Conservation (phyloP, 2,113 vertebrate species). For the Ardeotis arabs region DNA sequence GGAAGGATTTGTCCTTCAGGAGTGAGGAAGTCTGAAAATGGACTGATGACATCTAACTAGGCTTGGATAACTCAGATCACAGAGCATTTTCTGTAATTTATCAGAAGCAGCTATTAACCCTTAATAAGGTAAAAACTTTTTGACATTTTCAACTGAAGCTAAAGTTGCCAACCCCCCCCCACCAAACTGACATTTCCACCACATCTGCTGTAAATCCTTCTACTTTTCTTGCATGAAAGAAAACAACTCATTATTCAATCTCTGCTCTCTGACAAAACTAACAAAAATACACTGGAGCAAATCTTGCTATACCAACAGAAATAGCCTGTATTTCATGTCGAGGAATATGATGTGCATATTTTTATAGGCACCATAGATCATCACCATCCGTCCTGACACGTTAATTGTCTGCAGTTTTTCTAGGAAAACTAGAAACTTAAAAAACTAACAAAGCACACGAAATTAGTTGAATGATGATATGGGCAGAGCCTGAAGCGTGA, state of each 20-base stretch:
- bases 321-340: background rate
- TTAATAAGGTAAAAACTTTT: background rate
- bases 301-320: background rate
- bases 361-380: slow-evolving; percentile 34
- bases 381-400: background rate
- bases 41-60: background rate
- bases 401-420: slow-evolving; percentile 29
- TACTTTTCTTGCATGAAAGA: background rate
- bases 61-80: background rate
- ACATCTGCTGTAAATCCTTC: background rate
- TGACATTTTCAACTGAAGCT: background rate
- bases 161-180: background rate
- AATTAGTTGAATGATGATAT: background rate
- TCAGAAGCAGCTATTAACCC: background rate
- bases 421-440: slow-evolving; percentile 22
- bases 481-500: background rate
- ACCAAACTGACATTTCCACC: background rate
- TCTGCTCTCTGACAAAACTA: background rate
- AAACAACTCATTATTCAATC: background rate
- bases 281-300: background rate
- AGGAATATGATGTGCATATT: background rate
- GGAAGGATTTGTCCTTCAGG: background rate
- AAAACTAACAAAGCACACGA: slow-evolving; percentile 27
- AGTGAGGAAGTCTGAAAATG: background rate
- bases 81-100: background rate